These are phyloP conservation scores for Hydropotes inermis DNA, from an alignment of 2,113 vertebrate species.

Conservation along the genomic window DNA sequence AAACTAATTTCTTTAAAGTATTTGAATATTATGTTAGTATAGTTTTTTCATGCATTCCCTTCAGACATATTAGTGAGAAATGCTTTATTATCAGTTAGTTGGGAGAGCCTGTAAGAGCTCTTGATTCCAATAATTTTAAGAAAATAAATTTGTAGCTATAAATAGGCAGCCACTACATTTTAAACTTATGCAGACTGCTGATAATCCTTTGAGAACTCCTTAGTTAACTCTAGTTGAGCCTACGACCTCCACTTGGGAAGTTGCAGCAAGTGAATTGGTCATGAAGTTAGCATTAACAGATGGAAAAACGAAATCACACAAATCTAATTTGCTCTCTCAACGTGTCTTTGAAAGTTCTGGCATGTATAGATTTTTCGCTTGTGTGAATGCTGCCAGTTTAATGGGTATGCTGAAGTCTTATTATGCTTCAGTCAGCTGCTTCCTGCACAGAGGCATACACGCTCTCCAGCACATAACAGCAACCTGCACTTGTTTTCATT, in stretches of 20 bases:
- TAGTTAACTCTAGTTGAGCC: not conserved
- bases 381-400: not conserved
- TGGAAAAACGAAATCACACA: not conserved
- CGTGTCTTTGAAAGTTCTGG: not conserved
- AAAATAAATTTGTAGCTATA: not conserved
- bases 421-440: not conserved
- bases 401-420: not conserved
- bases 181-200: not conserved
- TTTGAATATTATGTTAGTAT: not conserved
- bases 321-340: not conserved
- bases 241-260: not conserved
- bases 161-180: not conserved
- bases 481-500: not conserved
- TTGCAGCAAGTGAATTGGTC: not conserved
- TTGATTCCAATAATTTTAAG: not conserved
- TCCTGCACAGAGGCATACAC: not conserved
- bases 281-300: not conserved
- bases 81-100: not conserved
- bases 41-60: not conserved
- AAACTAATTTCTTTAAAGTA: not conserved
- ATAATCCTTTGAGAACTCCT: not conserved
- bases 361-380: not conserved
- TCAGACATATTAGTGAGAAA: not conserved
- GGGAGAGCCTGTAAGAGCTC: not conserved
- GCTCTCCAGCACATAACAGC: not conserved